phyloP scores from a whole-genome alignment of 2,113 vertebrate genomes.

The Phrynosoma platyrhinos region DNA sequence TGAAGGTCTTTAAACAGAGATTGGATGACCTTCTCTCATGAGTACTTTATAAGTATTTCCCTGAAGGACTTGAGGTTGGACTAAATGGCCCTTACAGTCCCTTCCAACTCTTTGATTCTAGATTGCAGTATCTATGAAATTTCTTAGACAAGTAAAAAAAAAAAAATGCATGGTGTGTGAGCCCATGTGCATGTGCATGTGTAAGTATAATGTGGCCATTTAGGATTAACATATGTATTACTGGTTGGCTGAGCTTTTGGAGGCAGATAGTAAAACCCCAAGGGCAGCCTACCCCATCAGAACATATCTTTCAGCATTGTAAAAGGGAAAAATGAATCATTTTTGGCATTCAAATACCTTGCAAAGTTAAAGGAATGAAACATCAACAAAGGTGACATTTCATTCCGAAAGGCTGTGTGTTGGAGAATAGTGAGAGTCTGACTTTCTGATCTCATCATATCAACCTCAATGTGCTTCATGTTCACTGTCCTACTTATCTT shows the following conservation, averaged over 20 bases:
- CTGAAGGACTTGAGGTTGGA: too few species aligned
- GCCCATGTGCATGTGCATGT: background rate
- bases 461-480: rapidly evolving
- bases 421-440: background rate
- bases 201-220: background rate
- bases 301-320: conserved; percentile 17
- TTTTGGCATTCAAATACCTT: conserved; percentile 15
- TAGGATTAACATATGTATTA: background rate
- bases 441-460: background rate
- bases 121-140: too few species aligned
- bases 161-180: too few species aligned
- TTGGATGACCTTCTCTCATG: too few species aligned
- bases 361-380: background rate
- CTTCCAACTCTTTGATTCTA: too few species aligned
- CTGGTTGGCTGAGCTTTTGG: background rate
- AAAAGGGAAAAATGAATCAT: background rate
- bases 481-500: background rate
- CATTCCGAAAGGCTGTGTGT: background rate
- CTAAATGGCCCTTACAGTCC: too few species aligned
- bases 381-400: background rate
- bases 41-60: too few species aligned
- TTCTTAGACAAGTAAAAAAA: too few species aligned
- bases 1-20: too few species aligned
- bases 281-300: background rate
- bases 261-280: background rate